phyloP scores from a whole-genome alignment of 2,797 vertebrate species.

The Otus scops region DNA sequence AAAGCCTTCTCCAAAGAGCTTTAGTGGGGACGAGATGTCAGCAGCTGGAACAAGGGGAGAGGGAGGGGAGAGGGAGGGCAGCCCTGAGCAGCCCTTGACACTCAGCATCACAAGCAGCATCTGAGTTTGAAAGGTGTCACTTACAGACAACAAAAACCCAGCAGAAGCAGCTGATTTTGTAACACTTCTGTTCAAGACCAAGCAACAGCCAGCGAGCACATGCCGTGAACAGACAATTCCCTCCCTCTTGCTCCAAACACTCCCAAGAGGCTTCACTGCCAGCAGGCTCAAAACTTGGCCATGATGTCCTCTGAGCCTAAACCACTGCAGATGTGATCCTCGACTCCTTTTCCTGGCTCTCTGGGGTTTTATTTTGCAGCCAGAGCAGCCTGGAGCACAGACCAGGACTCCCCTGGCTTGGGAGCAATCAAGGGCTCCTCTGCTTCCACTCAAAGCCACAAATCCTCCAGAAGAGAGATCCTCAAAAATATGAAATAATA shows the following conservation, averaged over 20 bases:
- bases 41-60: background rate
- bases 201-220: background rate
- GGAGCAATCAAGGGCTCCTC: background rate
- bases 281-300: background rate
- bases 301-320: background rate
- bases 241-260: background rate
- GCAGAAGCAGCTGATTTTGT: background rate
- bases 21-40: background rate
- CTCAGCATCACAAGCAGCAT: background rate
- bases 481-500: constrained; percentile 11
- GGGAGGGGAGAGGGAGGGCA: background rate
- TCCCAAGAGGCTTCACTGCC: background rate
- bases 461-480: background rate
- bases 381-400: background rate
- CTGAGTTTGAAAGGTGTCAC: constrained; percentile 9
- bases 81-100: background rate
- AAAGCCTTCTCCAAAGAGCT: background rate
- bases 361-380: background rate
- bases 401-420: background rate
- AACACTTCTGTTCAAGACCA: background rate
- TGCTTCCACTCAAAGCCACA: background rate
- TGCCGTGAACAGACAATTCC: background rate
- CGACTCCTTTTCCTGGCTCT: background rate
- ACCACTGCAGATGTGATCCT: background rate
- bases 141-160: background rate